Conservation (phyloP, 2,888 invertebrate genomes). For the Pantelozetes paolii region DNA sequence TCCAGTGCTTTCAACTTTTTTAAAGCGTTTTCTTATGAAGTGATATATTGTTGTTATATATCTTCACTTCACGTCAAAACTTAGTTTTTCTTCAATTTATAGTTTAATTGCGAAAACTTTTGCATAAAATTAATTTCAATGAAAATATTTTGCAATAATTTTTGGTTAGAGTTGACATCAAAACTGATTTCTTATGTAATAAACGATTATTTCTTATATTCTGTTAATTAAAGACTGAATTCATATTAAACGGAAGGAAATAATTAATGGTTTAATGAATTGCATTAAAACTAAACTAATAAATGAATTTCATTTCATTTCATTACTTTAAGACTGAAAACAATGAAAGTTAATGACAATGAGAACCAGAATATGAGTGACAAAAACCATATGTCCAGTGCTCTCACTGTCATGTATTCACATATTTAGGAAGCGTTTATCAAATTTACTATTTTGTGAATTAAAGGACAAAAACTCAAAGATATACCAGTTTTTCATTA, state of each 20-base stretch:
- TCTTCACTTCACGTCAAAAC: too few relatives aligned
- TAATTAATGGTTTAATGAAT: not conserved
- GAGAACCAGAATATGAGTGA: not conserved
- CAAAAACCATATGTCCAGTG: conserved; percentile 30
- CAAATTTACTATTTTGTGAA: not conserved
- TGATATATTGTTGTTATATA: not conserved
- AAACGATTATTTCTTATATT: not conserved
- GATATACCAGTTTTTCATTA: conserved; percentile 15
- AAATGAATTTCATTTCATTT: not conserved
- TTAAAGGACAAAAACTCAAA: not conserved
- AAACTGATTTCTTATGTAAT: not conserved
- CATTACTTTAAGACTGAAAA: too few relatives aligned
- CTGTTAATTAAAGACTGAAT: not conserved
- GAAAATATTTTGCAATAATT: not conserved
- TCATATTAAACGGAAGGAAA: conserved; percentile 25
- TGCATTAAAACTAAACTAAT: not conserved
- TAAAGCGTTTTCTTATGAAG: not conserved
- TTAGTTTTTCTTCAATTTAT: not conserved
- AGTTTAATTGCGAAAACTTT: not conserved
- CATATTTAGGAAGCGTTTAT: conserved; percentile 10
- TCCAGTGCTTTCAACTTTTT: not conserved
- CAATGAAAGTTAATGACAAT: not conserved
- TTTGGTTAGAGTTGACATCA: not conserved
- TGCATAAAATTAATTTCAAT: not conserved
- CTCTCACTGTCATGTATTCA: not conserved